These are phyloP conservation scores for Ceriagrion tenellum DNA, from an alignment of 2,888 invertebrate species.

Conservation along the genomic window DNA sequence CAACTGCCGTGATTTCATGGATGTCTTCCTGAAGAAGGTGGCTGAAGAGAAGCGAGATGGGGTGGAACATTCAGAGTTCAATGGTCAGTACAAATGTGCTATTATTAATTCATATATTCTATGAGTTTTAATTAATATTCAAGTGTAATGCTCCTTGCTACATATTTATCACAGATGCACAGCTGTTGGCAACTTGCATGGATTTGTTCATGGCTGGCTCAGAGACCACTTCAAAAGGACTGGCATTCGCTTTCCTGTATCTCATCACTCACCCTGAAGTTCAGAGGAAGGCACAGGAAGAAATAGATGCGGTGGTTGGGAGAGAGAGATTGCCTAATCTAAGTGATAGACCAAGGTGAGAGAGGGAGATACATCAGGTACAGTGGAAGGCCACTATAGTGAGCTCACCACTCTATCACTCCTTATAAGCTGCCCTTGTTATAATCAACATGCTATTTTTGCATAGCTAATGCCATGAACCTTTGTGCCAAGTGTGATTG, in stretches of 20 bases:
- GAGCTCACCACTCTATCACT: too few relatives aligned
- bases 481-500: too few relatives aligned
- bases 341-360: constrained; percentile 85
- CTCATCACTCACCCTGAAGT: constrained; percentile 86
- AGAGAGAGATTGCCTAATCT: constrained; percentile 84
- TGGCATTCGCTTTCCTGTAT: constrained; percentile 88
- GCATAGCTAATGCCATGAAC: too few relatives aligned
- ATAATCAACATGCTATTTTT: too few relatives aligned
- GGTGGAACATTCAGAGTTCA: constrained; percentile 75
- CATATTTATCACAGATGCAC: constrained; percentile 81
- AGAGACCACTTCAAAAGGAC: constrained; percentile 90
- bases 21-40: constrained; percentile 83
- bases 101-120: too few relatives aligned
- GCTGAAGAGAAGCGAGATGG: constrained; percentile 80
- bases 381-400: too few relatives aligned
- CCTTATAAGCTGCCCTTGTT: too few relatives aligned
- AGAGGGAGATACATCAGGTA: too few relatives aligned
- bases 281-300: constrained; percentile 87
- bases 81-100: constrained; percentile 34
- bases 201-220: constrained; percentile 94
- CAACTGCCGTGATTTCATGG: constrained; percentile 81
- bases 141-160: too few relatives aligned
- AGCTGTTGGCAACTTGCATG: constrained; percentile 88
- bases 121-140: too few relatives aligned
- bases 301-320: constrained; percentile 88